These are phyloP conservation scores for Enteromius argenteus DNA, from an alignment of 2,797 vertebrate genomes.

Conservation along the genomic window DNA sequence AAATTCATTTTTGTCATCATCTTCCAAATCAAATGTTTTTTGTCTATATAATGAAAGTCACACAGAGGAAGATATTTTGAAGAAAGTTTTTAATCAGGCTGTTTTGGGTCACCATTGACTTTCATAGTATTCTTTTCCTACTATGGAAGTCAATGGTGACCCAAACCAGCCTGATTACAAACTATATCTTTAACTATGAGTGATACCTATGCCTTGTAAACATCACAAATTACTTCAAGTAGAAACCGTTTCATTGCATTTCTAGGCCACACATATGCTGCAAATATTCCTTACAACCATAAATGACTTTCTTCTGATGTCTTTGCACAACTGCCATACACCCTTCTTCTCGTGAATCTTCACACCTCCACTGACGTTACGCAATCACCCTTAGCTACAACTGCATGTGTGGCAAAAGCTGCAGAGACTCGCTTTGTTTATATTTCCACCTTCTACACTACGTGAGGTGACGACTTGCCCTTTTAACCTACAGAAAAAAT, in stretches of 20 bases:
- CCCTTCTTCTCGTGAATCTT: conserved; percentile 60
- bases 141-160: too few species aligned
- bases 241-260: background rate
- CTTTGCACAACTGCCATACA: conserved; percentile 49
- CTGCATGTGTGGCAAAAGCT: conserved; percentile 44
- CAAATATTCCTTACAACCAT: background rate
- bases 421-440: conserved; percentile 12
- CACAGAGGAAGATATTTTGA: too few species aligned
- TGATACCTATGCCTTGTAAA: background rate
- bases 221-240: background rate
- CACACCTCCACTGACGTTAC: conserved; percentile 67
- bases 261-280: background rate
- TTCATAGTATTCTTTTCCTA: too few species aligned
- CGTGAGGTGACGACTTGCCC: background rate
- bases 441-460: conserved; percentile 15
- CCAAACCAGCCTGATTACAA: too few species aligned
- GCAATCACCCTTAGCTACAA: conserved; percentile 36
- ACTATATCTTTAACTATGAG: background rate
- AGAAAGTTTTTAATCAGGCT: too few species aligned
- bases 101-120: too few species aligned
- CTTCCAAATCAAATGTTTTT: background rate
- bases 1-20: background rate
- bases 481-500: conserved; percentile 18
- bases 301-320: conserved; percentile 32
- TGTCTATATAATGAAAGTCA: too few species aligned